Percentiles rank a stretch among this genome's conserved stretches.
These are phyloP conservation scores for Sterna hirundo DNA, from an alignment of 2,113 vertebrate species.

Conservation along the genomic window DNA sequence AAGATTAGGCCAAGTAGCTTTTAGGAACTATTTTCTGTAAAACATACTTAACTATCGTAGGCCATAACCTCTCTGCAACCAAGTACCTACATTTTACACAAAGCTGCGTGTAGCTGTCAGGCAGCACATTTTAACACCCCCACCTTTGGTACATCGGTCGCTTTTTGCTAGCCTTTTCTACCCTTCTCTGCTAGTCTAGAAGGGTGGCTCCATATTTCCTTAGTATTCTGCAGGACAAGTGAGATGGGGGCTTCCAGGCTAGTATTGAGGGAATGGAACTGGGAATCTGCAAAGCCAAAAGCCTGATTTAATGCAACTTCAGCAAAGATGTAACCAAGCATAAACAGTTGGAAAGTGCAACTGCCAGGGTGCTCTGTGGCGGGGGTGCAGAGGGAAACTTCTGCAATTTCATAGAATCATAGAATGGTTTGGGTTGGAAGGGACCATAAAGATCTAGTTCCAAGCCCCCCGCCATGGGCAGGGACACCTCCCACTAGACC, in stretches of 20 bases:
- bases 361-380: not conserved
- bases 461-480: too few species aligned
- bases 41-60: not conserved
- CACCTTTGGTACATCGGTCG: not conserved
- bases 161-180: not conserved
- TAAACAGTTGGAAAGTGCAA: not conserved
- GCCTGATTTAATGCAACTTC: not conserved
- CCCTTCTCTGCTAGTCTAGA: not conserved
- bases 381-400: not conserved
- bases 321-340: not conserved
- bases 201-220: not conserved
- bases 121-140: not conserved
- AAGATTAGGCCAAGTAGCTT: not conserved
- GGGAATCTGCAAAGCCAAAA: not conserved
- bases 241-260: not conserved
- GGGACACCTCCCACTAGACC: too few species aligned
- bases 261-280: not conserved
- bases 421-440: too few species aligned
- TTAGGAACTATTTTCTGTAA: not conserved
- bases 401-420: not conserved
- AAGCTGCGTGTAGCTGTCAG: not conserved
- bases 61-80: not conserved
- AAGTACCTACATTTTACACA: not conserved
- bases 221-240: not conserved
- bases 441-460: too few species aligned